Evolutionary conservation across 2,113 vertebrate genomes (phyloP).

Genomic region (Tinamus guttatus): DNA sequence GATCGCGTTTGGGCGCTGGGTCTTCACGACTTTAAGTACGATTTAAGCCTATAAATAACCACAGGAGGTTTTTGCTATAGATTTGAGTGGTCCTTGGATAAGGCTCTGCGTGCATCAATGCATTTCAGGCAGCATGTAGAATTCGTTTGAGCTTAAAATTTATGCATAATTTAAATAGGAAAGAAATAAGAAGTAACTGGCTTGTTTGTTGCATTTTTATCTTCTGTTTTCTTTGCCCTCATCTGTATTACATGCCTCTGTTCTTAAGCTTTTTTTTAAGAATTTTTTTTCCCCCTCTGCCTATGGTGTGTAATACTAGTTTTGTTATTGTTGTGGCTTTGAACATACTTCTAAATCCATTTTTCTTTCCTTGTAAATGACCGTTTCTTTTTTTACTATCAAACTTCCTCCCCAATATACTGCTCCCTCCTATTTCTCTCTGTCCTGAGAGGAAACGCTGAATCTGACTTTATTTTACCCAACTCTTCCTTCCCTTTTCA

Average conservation of each 20-base stretch:
- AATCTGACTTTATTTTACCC: neutral
- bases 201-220: conserved; percentile 27
- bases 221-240: neutral
- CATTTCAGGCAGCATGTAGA: conserved; percentile 26
- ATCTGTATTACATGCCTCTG: neutral
- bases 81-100: conserved; percentile 36
- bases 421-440: neutral
- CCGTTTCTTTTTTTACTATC: neutral
- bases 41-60: conserved; percentile 40
- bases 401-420: neutral
- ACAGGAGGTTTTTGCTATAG: conserved; percentile 15
- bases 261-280: neutral
- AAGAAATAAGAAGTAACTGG: neutral
- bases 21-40: neutral
- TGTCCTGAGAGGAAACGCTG: neutral
- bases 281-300: neutral
- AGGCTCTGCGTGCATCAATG: conserved; percentile 20
- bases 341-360: neutral
- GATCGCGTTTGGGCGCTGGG: neutral
- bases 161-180: conserved; percentile 42
- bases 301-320: neutral
- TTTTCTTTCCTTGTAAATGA: neutral
- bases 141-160: conserved; percentile 56
- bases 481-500: neutral
- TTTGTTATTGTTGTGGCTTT: neutral